Conservation (phyloP, 2,113 vertebrate species). For the Polyodon spathula region DNA sequence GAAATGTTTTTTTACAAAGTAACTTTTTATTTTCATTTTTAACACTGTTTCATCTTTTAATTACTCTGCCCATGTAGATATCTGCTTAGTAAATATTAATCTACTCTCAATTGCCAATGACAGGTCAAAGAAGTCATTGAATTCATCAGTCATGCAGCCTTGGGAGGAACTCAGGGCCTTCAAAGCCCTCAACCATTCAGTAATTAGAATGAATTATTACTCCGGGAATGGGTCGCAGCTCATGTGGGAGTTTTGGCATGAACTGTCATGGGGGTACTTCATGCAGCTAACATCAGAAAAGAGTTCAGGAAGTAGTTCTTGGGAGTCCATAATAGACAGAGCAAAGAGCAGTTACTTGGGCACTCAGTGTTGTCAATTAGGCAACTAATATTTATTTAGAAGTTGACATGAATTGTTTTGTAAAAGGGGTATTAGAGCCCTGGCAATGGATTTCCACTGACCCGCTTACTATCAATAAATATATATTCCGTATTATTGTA, state of each 20-base stretch:
- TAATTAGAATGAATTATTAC: constrained; percentile 73
- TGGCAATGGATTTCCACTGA: background rate
- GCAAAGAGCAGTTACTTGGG: constrained; percentile 51
- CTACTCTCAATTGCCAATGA: constrained; percentile 62
- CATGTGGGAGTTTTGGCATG: background rate
- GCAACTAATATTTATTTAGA: constrained; percentile 53
- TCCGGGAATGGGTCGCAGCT: constrained; percentile 34
- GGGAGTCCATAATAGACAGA: constrained; percentile 51
- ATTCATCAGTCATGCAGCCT: constrained; percentile 46
- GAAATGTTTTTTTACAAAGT: background rate
- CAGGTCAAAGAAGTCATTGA: constrained; percentile 56
- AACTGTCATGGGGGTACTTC: constrained; percentile 32
- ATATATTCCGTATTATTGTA: background rate
- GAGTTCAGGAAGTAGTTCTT: constrained; percentile 46
- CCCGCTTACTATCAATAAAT: constrained; percentile 1
- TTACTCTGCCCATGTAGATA: constrained; percentile 24
- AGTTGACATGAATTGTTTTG: constrained; percentile 32
- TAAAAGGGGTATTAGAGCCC: constrained; percentile 2
- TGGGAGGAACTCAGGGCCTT: constrained; percentile 51
- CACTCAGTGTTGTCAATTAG: constrained; percentile 49
- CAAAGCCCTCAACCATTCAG: constrained; percentile 55
- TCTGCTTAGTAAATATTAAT: constrained; percentile 65
- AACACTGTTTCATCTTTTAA: constrained; percentile 17
- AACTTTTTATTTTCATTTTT: constrained; percentile 2
- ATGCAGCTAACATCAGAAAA: constrained; percentile 36